Base-by-base conservation (phyloP, 2,113 vertebrate genomes). In the Conger conger region DNA sequence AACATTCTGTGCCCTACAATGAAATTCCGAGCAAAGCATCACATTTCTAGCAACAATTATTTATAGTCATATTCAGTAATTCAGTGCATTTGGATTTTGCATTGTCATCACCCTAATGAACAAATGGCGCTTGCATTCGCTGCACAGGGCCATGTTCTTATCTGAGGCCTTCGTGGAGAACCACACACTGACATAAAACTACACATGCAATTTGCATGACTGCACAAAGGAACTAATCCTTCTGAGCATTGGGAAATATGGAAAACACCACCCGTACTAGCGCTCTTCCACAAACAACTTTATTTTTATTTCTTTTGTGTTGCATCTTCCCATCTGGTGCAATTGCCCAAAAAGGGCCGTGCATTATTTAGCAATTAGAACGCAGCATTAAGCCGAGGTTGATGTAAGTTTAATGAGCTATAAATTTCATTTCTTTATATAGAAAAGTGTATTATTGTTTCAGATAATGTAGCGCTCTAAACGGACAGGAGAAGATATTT, bases 381-480 rank as follows among this genome's bases (percentile, higher is more conserved):
- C 80, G 88, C 91, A 89, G 89, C 91, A 94, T 94, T 94, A 94
- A 89, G 91, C 90, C 89, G 90, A 86, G 91, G 90, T 93, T 92
- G 93, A 95, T 94, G 93, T 92, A 93, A 92, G 91, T 93, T 94
- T 95, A 94, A 95, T 95, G 94, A 94, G 92, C 93, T 92, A 93
- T 94, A 92, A 93, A 92, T 92, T 92, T 87, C 83, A 87, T 91
- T 89, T 91, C 91, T 92, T 94, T 93, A 93, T 93, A 94, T 92
- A 93, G 93, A 93, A 91, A 89, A 93, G 87, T 90, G 88, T 91
- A 94, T 94, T 90, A 93, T 93, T 93, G 89, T 93, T 92, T 91
- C 90, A 92, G 93, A 94, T 92, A 89, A 92, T 92, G 87, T 90
- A 92, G 88, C 87, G 91, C 91, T 90, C 86, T 90, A 82, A 87